These are phyloP conservation scores for Tenthredo livida DNA, from an alignment of 2,888 invertebrate species.

Conservation along the genomic window DNA sequence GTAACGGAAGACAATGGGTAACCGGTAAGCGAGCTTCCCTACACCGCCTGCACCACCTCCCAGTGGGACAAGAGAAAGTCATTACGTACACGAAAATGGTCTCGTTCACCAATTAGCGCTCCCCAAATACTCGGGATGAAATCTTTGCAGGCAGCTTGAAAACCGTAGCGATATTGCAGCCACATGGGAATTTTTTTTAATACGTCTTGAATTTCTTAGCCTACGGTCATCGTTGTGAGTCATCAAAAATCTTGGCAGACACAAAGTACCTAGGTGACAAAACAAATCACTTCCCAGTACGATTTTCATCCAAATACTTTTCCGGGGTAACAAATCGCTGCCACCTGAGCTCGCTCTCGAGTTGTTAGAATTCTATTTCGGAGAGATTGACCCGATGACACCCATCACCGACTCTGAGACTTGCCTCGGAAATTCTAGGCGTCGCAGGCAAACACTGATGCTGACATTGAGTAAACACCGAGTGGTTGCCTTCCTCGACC, in stretches of 20 bases:
- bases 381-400: constrained; percentile 45
- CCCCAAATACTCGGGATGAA: constrained; percentile 32
- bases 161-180: not conserved
- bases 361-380: constrained; percentile 49
- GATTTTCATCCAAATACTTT: constrained; percentile 27
- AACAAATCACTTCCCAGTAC: constrained; percentile 33
- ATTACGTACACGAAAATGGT: constrained; percentile 50
- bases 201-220: not conserved
- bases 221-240: not conserved
- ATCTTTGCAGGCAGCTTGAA: not conserved
- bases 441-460: constrained; percentile 65
- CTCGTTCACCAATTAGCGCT: constrained; percentile 50
- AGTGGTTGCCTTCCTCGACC: constrained; percentile 64
- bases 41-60: constrained; percentile 13
- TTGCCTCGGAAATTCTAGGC: constrained; percentile 65
- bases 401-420: constrained; percentile 44
- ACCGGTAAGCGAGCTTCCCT: constrained; percentile 48
- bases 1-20: constrained; percentile 46
- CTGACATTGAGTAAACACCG: constrained; percentile 68
- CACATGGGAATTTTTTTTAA: not conserved
- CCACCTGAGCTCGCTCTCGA: constrained; percentile 35
- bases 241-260: constrained; percentile 21
- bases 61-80: constrained; percentile 44
- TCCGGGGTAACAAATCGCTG: constrained; percentile 23
- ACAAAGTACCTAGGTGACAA: constrained; percentile 8